Percentiles rank a stretch among this genome's conserved stretches.
Conservation (phyloP, 2,888 invertebrate species). For the Drosophila barbarae region DNA sequence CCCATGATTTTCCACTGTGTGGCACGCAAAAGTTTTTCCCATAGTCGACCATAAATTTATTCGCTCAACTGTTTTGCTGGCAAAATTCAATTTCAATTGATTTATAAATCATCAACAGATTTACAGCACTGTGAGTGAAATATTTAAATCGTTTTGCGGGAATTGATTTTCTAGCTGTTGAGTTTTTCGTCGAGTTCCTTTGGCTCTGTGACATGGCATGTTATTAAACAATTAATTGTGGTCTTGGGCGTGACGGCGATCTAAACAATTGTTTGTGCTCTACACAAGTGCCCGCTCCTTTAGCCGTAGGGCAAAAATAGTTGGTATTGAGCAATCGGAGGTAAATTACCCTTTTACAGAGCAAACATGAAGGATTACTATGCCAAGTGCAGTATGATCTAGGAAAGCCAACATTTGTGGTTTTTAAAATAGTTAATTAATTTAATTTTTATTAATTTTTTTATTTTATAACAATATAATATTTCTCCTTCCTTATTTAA, state of each 20-base stretch:
- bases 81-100: constrained; percentile 68
- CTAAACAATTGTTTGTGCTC: constrained; percentile 16
- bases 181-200: constrained; percentile 18
- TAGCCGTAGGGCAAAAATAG: constrained; percentile 45
- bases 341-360: neutral
- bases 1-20: constrained; percentile 72
- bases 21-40: constrained; percentile 62
- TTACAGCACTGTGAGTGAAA: constrained; percentile 39
- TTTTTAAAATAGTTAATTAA: no score
- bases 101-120: constrained; percentile 72
- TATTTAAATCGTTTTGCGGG: constrained; percentile 47
- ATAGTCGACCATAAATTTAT: constrained; percentile 59
- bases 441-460: no score
- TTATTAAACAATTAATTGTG: constrained; percentile 69
- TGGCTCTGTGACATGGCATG: constrained; percentile 41
- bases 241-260: constrained; percentile 50
- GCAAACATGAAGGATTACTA: neutral
- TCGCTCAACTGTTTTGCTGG: constrained; percentile 54
- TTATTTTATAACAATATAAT: no score
- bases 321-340: neutral
- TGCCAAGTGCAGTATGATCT: no score
- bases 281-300: constrained; percentile 33
- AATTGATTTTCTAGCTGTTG: constrained; percentile 48
- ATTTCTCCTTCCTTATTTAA: no score
- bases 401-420: neutral